Conservation (phyloP, 2,888 invertebrate species). For the Blastobasis lacticolella region DNA sequence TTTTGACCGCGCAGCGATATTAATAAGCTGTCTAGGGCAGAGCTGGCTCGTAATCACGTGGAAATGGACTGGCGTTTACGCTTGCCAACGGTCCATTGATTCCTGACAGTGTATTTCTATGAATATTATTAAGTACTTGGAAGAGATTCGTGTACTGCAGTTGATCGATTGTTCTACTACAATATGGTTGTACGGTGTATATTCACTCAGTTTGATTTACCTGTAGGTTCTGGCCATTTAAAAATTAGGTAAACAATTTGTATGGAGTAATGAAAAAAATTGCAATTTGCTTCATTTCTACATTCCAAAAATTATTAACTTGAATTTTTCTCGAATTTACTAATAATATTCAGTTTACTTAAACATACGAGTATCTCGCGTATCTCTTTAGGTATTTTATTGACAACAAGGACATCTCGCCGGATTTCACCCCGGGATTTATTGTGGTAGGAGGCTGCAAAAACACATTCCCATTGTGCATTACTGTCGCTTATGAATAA, state of each 20-base stretch:
- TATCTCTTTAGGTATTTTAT: neutral
- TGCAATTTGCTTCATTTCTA: no score
- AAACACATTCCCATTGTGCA: slow-evolving; percentile 27
- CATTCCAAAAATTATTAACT: no score
- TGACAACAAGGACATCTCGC: neutral
- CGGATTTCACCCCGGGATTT: slow-evolving; percentile 14
- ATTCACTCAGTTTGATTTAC: neutral
- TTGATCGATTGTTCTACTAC: neutral
- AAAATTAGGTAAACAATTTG: no score
- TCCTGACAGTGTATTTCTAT: slow-evolving; percentile 38
- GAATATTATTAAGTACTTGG: slow-evolving; percentile 13
- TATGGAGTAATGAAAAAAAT: no score
- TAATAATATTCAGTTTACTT: neutral
- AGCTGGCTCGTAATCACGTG: slow-evolving; percentile 50
- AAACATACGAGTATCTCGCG: neutral
- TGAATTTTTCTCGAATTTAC: no score
- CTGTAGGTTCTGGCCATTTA: neutral
- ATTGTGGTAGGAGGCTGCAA: slow-evolving; percentile 24
- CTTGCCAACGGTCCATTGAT: slow-evolving; percentile 35
- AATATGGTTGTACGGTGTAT: neutral
- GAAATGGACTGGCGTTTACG: slow-evolving; percentile 39
- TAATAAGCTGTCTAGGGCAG: slow-evolving; percentile 56
- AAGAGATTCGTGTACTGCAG: neutral
- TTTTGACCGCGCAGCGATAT: slow-evolving; percentile 67
- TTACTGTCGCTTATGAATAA: slow-evolving; percentile 38